phyloP scores from a whole-genome alignment of 1,140 invertebrate species.

The Pseudomyrmex gracilis region DNA sequence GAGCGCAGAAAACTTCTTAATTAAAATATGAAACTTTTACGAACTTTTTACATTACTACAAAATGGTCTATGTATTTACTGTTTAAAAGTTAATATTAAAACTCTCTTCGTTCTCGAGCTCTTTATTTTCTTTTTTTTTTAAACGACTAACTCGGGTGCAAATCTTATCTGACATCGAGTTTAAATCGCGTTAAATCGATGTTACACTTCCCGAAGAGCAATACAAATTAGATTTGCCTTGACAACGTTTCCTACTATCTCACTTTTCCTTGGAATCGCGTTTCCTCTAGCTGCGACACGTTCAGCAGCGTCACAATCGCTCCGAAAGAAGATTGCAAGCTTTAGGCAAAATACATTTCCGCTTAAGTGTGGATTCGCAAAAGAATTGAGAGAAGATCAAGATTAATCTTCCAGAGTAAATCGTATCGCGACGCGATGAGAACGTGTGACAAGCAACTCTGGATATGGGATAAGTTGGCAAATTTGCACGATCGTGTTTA shows the following conservation, averaged over 20 bases:
- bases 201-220: conserved; percentile 10
- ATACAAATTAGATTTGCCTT: conserved; percentile 50
- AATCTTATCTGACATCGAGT: conserved; percentile 9
- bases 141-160: not conserved
- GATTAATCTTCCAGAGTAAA: not conserved
- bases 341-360: not conserved
- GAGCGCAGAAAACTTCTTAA: not conserved
- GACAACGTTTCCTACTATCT: conserved; percentile 28
- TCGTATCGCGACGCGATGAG: not conserved
- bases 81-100: not conserved
- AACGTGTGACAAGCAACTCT: no score
- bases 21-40: not conserved
- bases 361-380: not conserved
- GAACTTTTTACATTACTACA: not conserved
- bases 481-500: no score
- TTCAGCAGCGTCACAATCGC: not conserved
- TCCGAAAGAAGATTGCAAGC: not conserved
- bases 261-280: not conserved
- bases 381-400: not conserved
- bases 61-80: not conserved
- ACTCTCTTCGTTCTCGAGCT: no score
- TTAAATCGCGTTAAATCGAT: conserved; percentile 20
- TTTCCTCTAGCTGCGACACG: not conserved
- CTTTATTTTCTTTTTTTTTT: not conserved
- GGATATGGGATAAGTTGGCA: no score